These are phyloP conservation scores for Cyaniris semiargus DNA, from an alignment of 2,888 invertebrate genomes.

Conservation along the genomic window DNA sequence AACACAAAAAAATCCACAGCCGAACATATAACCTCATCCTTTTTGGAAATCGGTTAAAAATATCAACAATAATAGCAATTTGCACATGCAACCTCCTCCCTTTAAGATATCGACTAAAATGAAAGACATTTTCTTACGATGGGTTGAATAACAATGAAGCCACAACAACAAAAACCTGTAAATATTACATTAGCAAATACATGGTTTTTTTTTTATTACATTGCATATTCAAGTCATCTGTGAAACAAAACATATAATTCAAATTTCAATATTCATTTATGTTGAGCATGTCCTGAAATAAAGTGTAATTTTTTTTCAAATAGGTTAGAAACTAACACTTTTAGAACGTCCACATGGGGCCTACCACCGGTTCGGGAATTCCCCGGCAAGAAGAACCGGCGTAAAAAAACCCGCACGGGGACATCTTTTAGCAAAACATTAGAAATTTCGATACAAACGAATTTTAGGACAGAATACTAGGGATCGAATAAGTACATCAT, in stretches of 20 bases:
- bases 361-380: not conserved
- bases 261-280: not conserved
- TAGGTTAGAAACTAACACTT: not conserved
- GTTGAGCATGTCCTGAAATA: not conserved
- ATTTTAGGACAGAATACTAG: too few relatives aligned
- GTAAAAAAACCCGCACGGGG: not conserved
- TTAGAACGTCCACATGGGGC: too few relatives aligned
- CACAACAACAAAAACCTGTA: not conserved
- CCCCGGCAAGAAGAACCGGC: too few relatives aligned
- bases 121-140: too few relatives aligned
- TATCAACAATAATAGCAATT: too few relatives aligned
- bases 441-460: too few relatives aligned
- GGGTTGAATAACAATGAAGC: too few relatives aligned
- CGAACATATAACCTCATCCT: too few relatives aligned
- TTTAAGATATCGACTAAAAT: too few relatives aligned
- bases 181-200: not conserved
- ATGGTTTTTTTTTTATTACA: not conserved
- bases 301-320: too few relatives aligned
- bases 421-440: too few relatives aligned
- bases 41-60: not conserved
- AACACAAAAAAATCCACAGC: not conserved
- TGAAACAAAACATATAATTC: not conserved
- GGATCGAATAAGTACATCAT: not conserved
- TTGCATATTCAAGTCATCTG: not conserved
- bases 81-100: too few relatives aligned